Conservation (phyloP, 2,888 invertebrate species). For the Drosophila dives region DNA sequence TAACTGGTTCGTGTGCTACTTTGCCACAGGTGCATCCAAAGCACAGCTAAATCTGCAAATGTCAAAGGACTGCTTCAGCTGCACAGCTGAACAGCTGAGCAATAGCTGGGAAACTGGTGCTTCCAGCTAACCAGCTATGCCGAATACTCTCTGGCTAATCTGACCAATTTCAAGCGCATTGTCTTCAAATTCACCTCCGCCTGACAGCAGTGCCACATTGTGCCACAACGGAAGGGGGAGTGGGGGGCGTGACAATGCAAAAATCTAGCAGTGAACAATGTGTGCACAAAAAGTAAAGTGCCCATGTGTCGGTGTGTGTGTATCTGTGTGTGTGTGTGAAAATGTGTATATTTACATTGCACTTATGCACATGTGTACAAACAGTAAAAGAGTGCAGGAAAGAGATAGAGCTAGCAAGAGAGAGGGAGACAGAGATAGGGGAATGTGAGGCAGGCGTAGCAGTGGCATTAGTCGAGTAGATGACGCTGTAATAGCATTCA, state of each 20-base stretch:
- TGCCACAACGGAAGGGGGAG: not conserved
- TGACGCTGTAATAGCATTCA: conserved; percentile 78
- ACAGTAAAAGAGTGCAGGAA: conserved; percentile 28
- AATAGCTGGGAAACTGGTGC: conserved; percentile 4
- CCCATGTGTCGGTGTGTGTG: conserved; percentile 44
- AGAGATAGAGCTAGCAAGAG: conserved; percentile 1
- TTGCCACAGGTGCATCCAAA: conserved; percentile 30
- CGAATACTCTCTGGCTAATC: conserved; percentile 68
- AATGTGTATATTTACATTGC: conserved; percentile 61
- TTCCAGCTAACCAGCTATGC: conserved; percentile 38
- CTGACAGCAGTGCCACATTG: conserved; percentile 38
- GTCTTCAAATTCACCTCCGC: conserved; percentile 55
- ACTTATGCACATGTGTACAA: conserved; percentile 77
- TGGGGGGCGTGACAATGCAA: conserved; percentile 42
- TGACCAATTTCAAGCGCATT: conserved; percentile 79
- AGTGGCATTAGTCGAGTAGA: conserved; percentile 72
- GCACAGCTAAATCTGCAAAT: conserved; percentile 70
- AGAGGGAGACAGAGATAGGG: not conserved
- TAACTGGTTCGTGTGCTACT: not conserved
- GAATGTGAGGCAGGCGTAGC: conserved; percentile 1
- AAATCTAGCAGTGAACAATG: conserved; percentile 47
- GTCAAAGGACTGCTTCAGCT: conserved; percentile 61
- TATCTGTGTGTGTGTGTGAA: conserved; percentile 39
- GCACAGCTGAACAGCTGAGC: conserved; percentile 28
- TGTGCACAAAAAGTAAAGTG: conserved; percentile 69